Percentiles rank a stretch among this genome's conserved stretches.
phyloP scores from a whole-genome alignment of 2,797 vertebrate species.

The Oreochromis grahami region DNA sequence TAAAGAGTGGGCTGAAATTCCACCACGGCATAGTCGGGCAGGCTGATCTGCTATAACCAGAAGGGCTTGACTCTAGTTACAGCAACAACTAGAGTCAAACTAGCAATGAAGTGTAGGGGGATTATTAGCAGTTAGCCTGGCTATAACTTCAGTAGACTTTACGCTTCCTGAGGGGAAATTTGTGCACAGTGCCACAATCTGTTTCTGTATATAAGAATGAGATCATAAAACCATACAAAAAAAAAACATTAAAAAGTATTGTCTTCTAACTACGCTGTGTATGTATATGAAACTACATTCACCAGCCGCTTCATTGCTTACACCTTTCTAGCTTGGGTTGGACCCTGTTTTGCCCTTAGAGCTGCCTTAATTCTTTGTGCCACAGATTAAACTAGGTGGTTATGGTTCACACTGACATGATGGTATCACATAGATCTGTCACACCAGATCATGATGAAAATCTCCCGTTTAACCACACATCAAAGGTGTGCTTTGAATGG shows the following conservation, averaged over 20 bases:
- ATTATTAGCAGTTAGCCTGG: background rate
- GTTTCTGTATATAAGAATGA: background rate
- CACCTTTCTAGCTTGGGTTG: fast-evolving
- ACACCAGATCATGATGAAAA: background rate
- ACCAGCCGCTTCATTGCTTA: background rate
- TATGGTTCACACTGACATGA: background rate
- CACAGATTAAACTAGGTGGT: background rate
- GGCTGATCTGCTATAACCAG: no score
- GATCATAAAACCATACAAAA: background rate
- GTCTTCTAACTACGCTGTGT: background rate
- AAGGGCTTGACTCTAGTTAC: background rate
- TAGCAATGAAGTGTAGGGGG: background rate
- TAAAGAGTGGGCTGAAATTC: background rate
- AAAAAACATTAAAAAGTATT: background rate
- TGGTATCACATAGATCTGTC: background rate
- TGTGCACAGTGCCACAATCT: background rate
- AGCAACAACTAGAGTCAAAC: background rate
- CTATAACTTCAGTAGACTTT: background rate
- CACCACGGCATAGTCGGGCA: background rate
- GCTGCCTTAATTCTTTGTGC: background rate
- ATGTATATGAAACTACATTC: background rate
- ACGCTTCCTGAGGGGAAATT: background rate
- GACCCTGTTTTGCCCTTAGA: background rate
- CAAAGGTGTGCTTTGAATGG: background rate
- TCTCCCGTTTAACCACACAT: background rate